phyloP scores from a whole-genome alignment of 2,113 vertebrate species.

The Pheucticus melanocephalus region DNA sequence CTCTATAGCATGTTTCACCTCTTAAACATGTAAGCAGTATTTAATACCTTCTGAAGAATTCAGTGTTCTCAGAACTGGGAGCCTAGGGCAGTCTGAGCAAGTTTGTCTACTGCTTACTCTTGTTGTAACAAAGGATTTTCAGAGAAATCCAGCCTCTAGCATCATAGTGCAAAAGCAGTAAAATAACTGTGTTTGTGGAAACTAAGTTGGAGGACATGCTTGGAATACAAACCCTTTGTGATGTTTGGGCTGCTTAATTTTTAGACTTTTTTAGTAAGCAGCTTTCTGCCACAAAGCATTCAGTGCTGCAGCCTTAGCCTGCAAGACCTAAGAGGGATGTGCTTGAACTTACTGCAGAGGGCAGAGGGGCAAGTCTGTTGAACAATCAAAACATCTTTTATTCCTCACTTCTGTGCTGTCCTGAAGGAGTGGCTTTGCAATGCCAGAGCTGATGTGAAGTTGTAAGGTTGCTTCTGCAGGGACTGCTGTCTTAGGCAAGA shows the following conservation, averaged over 20 bases:
- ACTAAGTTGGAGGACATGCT: not conserved
- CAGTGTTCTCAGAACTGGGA: rapidly evolving
- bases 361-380: not conserved
- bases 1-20: not conserved
- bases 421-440: not conserved
- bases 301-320: not conserved
- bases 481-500: not conserved
- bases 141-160: not conserved
- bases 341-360: not conserved
- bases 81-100: not conserved
- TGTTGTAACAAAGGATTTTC: not conserved
- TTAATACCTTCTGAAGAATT: not conserved
- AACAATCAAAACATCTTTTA: not conserved
- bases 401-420: not conserved
- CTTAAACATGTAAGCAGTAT: not conserved
- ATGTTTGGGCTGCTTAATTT: not conserved
- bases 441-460: not conserved
- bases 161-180: not conserved
- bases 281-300: not conserved
- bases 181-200: not conserved
- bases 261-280: not conserved
- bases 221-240: not conserved
- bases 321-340: not conserved
- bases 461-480: not conserved
- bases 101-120: not conserved